phyloP scores from a whole-genome alignment of 2,797 vertebrate genomes.

The Spondyliosoma cantharus region DNA sequence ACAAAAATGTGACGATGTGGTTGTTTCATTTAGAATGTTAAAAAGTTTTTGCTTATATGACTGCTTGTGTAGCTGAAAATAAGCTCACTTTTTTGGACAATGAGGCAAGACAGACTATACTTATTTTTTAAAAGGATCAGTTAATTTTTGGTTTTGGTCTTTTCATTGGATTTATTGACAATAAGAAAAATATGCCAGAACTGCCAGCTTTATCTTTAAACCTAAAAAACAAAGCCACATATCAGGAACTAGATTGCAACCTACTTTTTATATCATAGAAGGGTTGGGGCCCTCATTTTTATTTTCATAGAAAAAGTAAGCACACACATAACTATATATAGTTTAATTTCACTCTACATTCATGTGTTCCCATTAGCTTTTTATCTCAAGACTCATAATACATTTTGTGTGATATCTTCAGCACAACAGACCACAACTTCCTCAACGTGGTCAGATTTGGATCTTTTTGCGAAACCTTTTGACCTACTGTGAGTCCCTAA shows the following conservation, averaged over 20 bases:
- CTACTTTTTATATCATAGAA: background rate
- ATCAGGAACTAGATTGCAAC: background rate
- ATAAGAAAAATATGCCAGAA: background rate
- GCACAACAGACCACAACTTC: conserved; percentile 11
- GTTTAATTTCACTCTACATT: background rate
- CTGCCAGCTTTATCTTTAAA: background rate
- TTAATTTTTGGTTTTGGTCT: background rate
- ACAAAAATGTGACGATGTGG: no score
- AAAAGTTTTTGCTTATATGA: no score
- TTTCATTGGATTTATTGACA: background rate
- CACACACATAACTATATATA: background rate
- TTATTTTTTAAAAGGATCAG: background rate
- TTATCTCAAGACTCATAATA: background rate
- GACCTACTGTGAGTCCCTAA: background rate
- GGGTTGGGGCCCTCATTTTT: background rate
- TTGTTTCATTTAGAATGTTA: no score
- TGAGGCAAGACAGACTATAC: background rate
- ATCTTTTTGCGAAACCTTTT: background rate
- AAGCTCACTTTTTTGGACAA: background rate
- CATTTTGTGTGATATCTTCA: background rate
- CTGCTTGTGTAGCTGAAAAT: no score
- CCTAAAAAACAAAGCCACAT: background rate
- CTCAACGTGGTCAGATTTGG: background rate
- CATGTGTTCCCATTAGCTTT: background rate
- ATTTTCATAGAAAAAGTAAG: background rate